Evolutionary conservation across 2,797 vertebrate species (phyloP).

Genomic region (Muraenolepis orangiensis): DNA sequence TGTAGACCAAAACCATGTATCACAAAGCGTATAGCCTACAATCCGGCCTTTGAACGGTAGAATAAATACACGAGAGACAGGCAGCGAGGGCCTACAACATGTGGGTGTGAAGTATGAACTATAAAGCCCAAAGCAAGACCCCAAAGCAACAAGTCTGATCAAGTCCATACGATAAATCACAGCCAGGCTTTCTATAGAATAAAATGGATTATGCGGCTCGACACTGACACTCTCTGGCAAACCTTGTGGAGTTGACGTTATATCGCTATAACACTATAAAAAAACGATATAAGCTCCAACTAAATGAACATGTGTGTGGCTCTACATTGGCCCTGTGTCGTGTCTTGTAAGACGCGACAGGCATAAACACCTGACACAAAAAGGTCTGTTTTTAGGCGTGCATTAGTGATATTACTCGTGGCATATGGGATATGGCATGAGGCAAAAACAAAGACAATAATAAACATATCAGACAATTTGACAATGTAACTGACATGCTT

Average conservation of each 20-base stretch:
- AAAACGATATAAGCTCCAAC: not conserved
- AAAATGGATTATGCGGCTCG: slow-evolving; percentile 53
- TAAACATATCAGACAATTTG: not conserved
- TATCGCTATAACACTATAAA: not conserved
- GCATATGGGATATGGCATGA: no score
- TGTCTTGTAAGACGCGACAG: not conserved
- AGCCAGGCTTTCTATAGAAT: slow-evolving; percentile 21
- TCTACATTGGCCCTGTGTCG: not conserved
- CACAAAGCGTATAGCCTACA: not conserved
- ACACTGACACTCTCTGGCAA: slow-evolving; percentile 74
- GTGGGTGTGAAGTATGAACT: not conserved
- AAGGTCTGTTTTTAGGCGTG: no score
- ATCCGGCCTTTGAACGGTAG: no score
- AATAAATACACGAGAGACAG: not conserved
- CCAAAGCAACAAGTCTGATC: not conserved
- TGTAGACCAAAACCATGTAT: not conserved
- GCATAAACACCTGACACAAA: not conserved
- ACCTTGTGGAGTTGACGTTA: not conserved
- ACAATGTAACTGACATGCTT: not conserved
- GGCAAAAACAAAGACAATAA: not conserved
- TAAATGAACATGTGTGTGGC: not conserved
- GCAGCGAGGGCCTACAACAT: not conserved
- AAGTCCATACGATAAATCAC: not conserved
- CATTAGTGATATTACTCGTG: no score
- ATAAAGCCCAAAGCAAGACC: not conserved